These are phyloP conservation scores for Platysteira castanea DNA, from an alignment of 2,113 vertebrate genomes.

Conservation along the genomic window DNA sequence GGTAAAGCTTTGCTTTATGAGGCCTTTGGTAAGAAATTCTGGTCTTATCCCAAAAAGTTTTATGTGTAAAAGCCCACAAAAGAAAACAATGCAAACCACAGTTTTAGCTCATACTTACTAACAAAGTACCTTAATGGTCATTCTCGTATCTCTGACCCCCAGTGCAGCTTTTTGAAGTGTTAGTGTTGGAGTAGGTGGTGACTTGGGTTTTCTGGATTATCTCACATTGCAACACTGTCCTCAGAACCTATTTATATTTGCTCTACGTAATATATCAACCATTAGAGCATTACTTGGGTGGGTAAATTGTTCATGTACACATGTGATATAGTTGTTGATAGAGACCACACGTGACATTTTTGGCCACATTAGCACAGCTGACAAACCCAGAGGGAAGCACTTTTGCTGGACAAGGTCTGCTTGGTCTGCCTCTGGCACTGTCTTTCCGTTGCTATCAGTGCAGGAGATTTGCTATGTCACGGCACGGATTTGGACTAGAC, in stretches of 20 bases:
- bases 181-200: background rate
- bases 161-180: background rate
- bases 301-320: background rate
- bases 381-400: background rate
- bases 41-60: background rate
- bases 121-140: background rate
- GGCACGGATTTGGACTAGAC: background rate
- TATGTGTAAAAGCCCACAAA: background rate
- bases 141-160: background rate
- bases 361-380: background rate
- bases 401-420: background rate
- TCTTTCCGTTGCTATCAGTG: background rate
- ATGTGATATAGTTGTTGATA: background rate
- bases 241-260: conserved; percentile 54
- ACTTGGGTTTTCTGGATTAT: background rate
- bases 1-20: background rate
- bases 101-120: background rate
- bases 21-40: background rate
- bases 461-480: background rate
- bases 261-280: conserved; percentile 9
- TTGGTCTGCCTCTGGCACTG: background rate
- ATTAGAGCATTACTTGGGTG: conserved; percentile 4
- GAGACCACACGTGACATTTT: conserved; percentile 13
- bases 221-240: background rate
- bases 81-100: background rate